Base-by-base conservation (phyloP, 2,888 invertebrate species). In the Synergus umbraculus region DNA sequence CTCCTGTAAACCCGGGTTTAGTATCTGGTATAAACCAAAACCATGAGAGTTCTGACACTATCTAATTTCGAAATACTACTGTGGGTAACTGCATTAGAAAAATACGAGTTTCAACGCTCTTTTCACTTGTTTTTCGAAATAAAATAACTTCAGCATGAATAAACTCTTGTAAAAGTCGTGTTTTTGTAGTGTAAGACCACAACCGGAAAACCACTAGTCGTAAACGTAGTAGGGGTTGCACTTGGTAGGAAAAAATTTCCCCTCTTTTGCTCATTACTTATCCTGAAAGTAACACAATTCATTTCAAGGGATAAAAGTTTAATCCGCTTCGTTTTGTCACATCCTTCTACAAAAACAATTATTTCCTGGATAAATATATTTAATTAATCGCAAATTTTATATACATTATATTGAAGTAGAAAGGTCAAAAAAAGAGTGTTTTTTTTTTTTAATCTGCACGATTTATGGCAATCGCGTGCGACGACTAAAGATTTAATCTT, bases 401-500 rank as follows among this genome's bases (percentile, higher is more conserved):
- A 46, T 10, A 2, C 12, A 46, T 46, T 46, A 46, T 46, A 4
- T 46, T 10, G 10, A 46, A 58, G 1, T 9, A 15, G 18, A 58
- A 58, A 18, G n/a, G 8, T 58, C n/a, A 18, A 49, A 49, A 46
- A 49, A 49, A 18, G 18, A 15, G 49, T 15, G 49, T 29, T 29
- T 29, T 29, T 22, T 29, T 22, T 29, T 46, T 46, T 41, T 37
- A 43, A 41, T 46, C 10, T 18, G 22, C 44, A 67, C 49, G 15
- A 22, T 49, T 69, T 69, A 49, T 69, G 49, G 69, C 29, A 69
- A 69, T 69, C 46, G 69, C 69, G 69, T 69, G 69, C 22, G 15
- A 29, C 8, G 15, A 49, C 22, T 13, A 67, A 43, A 67, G 67
- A 67, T 67, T 18, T 44, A 67, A 67, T 22, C 67, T 29, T 44